phyloP scores from a whole-genome alignment of 2,797 vertebrate species.

The Pseudochaenichthys georgianus region DNA sequence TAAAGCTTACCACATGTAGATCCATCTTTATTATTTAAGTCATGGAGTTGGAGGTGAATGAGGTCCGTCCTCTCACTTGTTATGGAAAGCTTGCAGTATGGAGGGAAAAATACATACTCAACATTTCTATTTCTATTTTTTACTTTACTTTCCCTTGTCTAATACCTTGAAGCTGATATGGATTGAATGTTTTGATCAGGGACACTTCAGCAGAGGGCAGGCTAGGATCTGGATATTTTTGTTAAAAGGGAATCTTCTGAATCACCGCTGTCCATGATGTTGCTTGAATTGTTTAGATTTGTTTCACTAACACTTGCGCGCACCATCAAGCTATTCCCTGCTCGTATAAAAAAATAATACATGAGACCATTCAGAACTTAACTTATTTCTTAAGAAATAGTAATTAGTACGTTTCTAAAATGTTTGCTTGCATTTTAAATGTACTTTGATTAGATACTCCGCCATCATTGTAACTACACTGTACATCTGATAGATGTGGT shows the following conservation, averaged over 20 bases:
- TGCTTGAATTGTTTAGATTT: background rate
- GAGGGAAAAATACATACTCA: constrained; percentile 26
- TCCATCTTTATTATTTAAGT: constrained; percentile 55
- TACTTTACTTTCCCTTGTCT: constrained; percentile 3
- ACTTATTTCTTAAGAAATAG: background rate
- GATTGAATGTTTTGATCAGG: constrained; percentile 9
- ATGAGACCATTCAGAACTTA: background rate
- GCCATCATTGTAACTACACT: background rate
- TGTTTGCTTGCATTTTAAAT: background rate
- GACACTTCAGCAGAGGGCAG: constrained; percentile 1
- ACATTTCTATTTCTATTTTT: constrained; percentile 23
- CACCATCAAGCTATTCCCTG: background rate
- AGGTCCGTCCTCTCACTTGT: constrained; percentile 22
- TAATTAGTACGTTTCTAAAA: background rate
- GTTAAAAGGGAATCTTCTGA: constrained; percentile 1
- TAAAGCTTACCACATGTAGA: constrained; percentile 36
- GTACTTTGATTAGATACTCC: background rate
- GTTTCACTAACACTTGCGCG: background rate
- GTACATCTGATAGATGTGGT: background rate
- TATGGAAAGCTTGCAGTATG: background rate
- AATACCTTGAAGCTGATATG: constrained; percentile 4
- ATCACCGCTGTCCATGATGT: too few relatives aligned
- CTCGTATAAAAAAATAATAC: background rate
- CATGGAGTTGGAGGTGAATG: constrained; percentile 24
- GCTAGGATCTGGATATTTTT: constrained; percentile 8